phyloP scores from a whole-genome alignment of 2,113 vertebrate genomes.

The Bettongia penicillata region DNA sequence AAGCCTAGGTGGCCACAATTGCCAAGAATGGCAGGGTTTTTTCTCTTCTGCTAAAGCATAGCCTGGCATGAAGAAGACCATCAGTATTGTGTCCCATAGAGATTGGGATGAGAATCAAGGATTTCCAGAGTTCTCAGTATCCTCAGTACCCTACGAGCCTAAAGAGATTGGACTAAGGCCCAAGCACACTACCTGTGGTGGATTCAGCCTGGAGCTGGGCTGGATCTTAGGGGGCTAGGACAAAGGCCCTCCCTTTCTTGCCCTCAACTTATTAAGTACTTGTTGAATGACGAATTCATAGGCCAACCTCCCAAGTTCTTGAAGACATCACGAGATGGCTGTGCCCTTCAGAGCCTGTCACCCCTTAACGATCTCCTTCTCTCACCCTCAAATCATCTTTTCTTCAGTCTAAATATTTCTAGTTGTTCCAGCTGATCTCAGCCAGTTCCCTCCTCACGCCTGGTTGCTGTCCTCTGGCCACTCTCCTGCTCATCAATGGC shows the following conservation, averaged over 20 bases:
- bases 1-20: no score
- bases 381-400: no score
- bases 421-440: no score
- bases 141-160: not conserved
- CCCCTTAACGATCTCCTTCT: no score
- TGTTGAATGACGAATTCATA: not conserved
- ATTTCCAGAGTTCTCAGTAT: not conserved
- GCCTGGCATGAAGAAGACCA: not conserved
- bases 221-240: not conserved
- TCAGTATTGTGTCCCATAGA: not conserved
- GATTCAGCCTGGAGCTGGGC: not conserved
- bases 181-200: not conserved
- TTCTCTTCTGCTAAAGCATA: not conserved
- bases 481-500: no score
- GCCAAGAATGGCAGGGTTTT: not conserved
- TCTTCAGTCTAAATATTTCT: no score
- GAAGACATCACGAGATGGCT: no score
- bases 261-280: not conserved
- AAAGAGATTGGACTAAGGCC: not conserved
- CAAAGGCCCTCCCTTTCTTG: not conserved
- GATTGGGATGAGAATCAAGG: not conserved
- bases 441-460: no score
- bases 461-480: no score
- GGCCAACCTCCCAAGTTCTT: no score
- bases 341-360: no score